Conservation (phyloP, 2,113 vertebrate genomes). For the Amphiprion ocellaris region DNA sequence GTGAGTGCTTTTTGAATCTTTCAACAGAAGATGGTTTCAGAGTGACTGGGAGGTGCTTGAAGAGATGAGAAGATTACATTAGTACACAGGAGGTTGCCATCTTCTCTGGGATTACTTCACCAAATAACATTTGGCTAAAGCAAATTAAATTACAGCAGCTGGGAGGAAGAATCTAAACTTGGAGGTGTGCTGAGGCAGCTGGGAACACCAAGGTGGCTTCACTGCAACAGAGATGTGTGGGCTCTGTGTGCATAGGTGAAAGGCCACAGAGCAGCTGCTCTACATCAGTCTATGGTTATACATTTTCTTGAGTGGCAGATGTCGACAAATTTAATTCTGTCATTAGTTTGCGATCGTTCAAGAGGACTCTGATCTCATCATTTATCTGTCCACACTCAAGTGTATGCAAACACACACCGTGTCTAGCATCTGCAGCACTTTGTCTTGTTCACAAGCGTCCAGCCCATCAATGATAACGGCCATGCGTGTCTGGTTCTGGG, state of each 20-base stretch:
- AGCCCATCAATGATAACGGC: slow-evolving; percentile 97
- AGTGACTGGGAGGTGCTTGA: slow-evolving; percentile 51
- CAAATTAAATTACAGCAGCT: slow-evolving; percentile 82
- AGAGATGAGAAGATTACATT: slow-evolving; percentile 79
- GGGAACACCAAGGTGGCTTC: slow-evolving; percentile 43
- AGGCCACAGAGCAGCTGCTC: slow-evolving; percentile 46
- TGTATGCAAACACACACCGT: slow-evolving; percentile 86
- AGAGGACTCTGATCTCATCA: slow-evolving; percentile 20
- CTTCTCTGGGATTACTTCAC: slow-evolving; percentile 74
- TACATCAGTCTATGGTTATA: not conserved
- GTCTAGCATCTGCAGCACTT: slow-evolving; percentile 98
- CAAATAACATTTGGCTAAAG: slow-evolving; percentile 82
- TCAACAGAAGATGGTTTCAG: slow-evolving; percentile 63
- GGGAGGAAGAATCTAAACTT: slow-evolving; percentile 57
- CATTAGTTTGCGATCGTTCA: slow-evolving; percentile 26
- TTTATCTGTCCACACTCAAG: slow-evolving; percentile 1
- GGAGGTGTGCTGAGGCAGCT: slow-evolving; percentile 60
- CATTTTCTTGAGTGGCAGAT: slow-evolving; percentile 36
- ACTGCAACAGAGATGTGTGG: slow-evolving; percentile 25
- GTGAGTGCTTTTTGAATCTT: slow-evolving; percentile 47
- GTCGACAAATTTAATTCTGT: slow-evolving; percentile 13
- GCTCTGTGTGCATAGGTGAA: slow-evolving; percentile 49
- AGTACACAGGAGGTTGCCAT: slow-evolving; percentile 74
- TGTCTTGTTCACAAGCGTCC: slow-evolving; percentile 98
- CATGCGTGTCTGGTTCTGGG: slow-evolving; percentile 98